These are phyloP conservation scores for Herpailurus yagouaroundi DNA, from an alignment of 2,113 vertebrate genomes.

Conservation along the genomic window DNA sequence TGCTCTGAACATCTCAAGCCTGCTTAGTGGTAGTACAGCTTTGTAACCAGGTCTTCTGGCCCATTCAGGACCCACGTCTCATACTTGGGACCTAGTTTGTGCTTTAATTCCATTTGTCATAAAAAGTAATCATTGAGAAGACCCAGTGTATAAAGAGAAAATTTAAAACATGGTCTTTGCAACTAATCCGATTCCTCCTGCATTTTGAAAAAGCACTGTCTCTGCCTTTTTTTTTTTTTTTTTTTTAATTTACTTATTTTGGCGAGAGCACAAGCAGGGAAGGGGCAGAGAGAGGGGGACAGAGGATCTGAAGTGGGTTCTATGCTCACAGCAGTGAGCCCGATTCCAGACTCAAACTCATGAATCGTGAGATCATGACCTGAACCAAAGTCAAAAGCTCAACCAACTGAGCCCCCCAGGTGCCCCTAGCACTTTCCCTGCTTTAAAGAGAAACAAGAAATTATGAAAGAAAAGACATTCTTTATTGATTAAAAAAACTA, in stretches of 20 bases:
- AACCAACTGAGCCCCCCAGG: too few species aligned
- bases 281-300: too few species aligned
- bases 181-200: background rate
- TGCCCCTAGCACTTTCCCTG: background rate
- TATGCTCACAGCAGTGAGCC: too few species aligned
- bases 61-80: background rate
- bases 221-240: too few species aligned
- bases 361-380: too few species aligned
- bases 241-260: too few species aligned
- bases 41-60: background rate
- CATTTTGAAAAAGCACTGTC: background rate
- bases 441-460: slow-evolving; percentile 18
- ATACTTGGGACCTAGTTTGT: background rate
- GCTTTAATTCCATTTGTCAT: background rate
- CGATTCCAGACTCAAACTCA: too few species aligned
- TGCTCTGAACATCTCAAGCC: background rate
- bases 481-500: background rate
- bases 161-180: background rate
- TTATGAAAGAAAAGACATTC: background rate
- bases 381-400: too few species aligned
- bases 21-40: background rate
- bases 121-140: background rate
- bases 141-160: background rate
- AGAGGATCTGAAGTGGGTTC: too few species aligned
- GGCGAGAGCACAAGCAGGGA: too few species aligned